These are phyloP conservation scores for Eptatretus atami DNA, from an alignment of 2,797 vertebrate genomes.

Conservation along the genomic window DNA sequence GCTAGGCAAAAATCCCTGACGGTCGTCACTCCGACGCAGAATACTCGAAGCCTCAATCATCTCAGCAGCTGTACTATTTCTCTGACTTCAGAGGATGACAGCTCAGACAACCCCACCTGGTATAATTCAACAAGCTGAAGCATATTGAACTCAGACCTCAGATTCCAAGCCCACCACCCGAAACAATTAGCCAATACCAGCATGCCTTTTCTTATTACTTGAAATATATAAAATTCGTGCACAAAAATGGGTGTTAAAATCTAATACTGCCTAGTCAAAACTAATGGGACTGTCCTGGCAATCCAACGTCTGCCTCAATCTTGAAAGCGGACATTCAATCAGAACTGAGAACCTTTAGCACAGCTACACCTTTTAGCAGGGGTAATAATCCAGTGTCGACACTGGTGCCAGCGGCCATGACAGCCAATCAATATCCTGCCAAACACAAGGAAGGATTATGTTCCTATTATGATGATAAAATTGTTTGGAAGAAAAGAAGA, in stretches of 20 bases:
- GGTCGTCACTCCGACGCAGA: no score
- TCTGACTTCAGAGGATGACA: no score
- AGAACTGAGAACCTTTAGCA: constrained; percentile 95
- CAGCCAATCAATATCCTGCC: constrained; percentile 89
- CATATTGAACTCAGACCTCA: no score
- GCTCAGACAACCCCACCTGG: no score
- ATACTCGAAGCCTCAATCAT: no score
- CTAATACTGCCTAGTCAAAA: no score
- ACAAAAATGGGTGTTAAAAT: no score
- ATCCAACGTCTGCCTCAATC: constrained; percentile 70
- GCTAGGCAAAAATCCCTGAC: no score
- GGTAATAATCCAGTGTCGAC: constrained; percentile 91
- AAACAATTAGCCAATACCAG: neutral
- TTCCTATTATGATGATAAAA: constrained; percentile 7
- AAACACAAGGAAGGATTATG: constrained; percentile 7
- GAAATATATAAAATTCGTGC: neutral
- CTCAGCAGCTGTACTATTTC: no score
- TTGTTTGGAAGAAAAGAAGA: constrained; percentile 3
- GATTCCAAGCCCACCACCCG: no score
- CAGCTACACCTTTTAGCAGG: constrained; percentile 69
- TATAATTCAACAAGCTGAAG: no score
- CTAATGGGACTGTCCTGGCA: neutral
- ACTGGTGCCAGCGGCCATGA: constrained; percentile 90
- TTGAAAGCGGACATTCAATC: constrained; percentile 77
- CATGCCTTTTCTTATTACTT: neutral